Percentiles rank a stretch among this genome's conserved stretches.
Evolutionary conservation across 2,888 invertebrate species (phyloP).

Genomic region (Hirtodrosophila cameraria): DNA sequence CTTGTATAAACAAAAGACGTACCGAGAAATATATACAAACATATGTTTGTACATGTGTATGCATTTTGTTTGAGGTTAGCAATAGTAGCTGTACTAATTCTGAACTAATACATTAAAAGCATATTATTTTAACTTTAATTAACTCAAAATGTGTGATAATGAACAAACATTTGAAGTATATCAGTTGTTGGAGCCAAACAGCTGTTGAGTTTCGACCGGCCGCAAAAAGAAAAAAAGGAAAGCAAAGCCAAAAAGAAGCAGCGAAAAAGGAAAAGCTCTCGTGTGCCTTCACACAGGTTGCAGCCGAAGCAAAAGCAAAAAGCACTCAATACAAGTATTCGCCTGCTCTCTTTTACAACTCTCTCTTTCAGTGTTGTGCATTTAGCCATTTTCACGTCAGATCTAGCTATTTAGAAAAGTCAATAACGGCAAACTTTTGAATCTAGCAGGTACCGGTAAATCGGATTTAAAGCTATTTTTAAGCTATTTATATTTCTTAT

Average conservation of each 20-base stretch:
- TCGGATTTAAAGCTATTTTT: no score
- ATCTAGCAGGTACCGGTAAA: no score
- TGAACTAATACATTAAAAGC: no score
- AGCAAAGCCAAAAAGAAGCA: neutral
- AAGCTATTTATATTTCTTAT: no score
- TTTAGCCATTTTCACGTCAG: no score
- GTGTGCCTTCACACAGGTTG: conserved; percentile 36
- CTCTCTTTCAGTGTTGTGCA: no score
- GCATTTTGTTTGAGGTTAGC: no score
- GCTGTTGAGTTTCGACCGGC: conserved; percentile 33
- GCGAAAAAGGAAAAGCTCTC: conserved; percentile 13
- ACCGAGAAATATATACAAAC: neutral
- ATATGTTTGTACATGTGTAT: no score
- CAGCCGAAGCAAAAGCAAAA: conserved; percentile 4
- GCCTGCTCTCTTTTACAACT: conserved; percentile 5
- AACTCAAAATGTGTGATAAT: no score
- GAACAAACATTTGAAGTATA: neutral
- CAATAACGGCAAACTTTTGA: no score
- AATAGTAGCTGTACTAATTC: neutral
- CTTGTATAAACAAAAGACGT: neutral
- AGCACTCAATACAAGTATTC: conserved; percentile 11
- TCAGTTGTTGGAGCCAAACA: conserved; percentile 18
- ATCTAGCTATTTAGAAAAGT: no score
- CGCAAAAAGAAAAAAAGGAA: conserved; percentile 1
- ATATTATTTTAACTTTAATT: no score